These are phyloP conservation scores for Habrosyne pyritoides DNA, from an alignment of 2,888 invertebrate species.

Conservation along the genomic window DNA sequence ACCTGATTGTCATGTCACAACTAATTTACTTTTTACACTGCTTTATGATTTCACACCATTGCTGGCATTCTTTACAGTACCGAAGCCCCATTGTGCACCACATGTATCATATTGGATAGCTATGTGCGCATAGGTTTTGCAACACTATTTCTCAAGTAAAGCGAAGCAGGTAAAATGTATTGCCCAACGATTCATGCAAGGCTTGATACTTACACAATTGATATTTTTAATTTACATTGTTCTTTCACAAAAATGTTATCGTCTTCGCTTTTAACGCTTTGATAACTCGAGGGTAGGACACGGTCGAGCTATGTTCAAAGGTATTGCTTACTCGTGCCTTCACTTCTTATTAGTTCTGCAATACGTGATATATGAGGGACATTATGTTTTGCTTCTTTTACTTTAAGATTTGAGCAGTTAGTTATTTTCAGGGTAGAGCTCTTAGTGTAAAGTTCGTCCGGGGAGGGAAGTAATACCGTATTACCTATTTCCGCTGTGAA, in stretches of 20 bases:
- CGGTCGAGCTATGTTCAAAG: not conserved
- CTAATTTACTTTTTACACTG: slow-evolving; percentile 16
- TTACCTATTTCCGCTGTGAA: too few relatives aligned
- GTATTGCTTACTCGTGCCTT: not conserved
- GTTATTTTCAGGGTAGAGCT: too few relatives aligned
- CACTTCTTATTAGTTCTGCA: not conserved
- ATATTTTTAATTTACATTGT: slow-evolving; percentile 11
- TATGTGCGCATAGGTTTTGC: slow-evolving; percentile 22
- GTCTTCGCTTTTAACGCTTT: not conserved
- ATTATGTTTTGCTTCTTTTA: not conserved
- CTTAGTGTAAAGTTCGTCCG: too few relatives aligned
- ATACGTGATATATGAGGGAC: not conserved
- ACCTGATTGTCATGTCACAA: not conserved
- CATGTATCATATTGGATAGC: slow-evolving; percentile 35
- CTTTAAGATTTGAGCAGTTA: not conserved
- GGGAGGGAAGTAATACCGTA: too few relatives aligned
- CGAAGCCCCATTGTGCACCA: slow-evolving; percentile 37
- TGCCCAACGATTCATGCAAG: slow-evolving; percentile 12
- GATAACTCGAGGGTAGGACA: not conserved
- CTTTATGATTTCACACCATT: slow-evolving; percentile 30
- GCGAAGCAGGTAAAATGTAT: slow-evolving; percentile 14
- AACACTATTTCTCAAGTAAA: slow-evolving; percentile 26
- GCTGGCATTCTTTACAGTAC: slow-evolving; percentile 22
- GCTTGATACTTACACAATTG: slow-evolving; percentile 10
- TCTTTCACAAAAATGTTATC: slow-evolving; percentile 14